Evolutionary conservation across 2,888 invertebrate species (phyloP), one percentile per base, ranked within the genome.

Genomic region (Spodoptera littoralis): DNA sequence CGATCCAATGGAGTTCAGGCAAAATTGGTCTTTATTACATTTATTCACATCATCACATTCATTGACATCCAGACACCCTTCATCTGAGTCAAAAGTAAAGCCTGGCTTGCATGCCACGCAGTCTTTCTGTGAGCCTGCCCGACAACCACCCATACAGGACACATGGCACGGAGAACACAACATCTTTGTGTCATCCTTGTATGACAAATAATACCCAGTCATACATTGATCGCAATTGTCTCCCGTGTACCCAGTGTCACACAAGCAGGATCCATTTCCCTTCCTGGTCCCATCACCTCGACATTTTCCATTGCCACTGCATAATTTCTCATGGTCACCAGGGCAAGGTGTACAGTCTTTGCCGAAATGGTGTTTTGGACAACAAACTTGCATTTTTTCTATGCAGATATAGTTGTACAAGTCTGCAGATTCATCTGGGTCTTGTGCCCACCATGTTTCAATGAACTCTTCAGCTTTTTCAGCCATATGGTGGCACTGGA

Each of bases 181-280:
- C 46, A 98, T 86, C 85, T 97, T 98, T 0, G 92, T 95, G 3
- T 96, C 96, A 91, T 98, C 98, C 76, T 95, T 96, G 79, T 97
- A 97, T 0, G 97, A 95, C 79, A 96, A 95, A 86, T 97, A 98
- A 84, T 96, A 97, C 2, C 96, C 96, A n/a, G 91, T 86, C 12
- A 95, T 95, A 89, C 99, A 99, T n/a, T 95, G 91, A 58, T 96
- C 95, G 90, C 99, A 99, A 30, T 95, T 89, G 0, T 96, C 95
- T 0, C 98, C 98, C 0, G 88, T 83, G 86, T 99, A 99, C 0
- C 98, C 99, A 6, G 88, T 83, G 82, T 98, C 96, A 89, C 99
- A 99, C 12, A 95, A 92, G 86, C 99, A 99, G 68, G 97, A 96
- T 0, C 99, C 99, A 84, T 97, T 98, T 0, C 99, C 99, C 89